Evolutionary conservation across 2,888 invertebrate genomes (phyloP).

Genomic region (Monoplex corrugatus): DNA sequence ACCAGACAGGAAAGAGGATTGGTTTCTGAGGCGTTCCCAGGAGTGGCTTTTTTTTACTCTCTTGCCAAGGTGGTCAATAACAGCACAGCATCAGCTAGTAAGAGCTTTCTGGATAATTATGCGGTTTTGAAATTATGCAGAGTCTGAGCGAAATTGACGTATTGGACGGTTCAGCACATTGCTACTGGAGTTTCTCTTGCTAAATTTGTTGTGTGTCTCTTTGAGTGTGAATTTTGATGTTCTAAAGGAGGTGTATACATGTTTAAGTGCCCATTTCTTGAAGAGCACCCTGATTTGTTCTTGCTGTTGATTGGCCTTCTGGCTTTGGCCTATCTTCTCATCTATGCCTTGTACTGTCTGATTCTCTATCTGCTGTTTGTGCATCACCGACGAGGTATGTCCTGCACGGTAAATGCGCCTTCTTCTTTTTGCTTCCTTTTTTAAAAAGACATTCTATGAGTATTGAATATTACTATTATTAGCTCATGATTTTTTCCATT

Average conservation of each 20-base stretch:
- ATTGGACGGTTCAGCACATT: too few species aligned
- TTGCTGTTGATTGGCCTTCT: slow-evolving; percentile 63
- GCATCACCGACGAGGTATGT: slow-evolving; percentile 56
- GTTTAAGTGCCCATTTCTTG: slow-evolving; percentile 76
- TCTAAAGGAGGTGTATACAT: slow-evolving; percentile 50
- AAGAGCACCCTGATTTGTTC: slow-evolving; percentile 74
- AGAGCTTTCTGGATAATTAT: background rate
- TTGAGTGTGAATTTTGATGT: background rate
- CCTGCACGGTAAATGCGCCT: slow-evolving; percentile 19
- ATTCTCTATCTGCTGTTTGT: slow-evolving; percentile 64
- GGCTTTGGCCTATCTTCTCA: slow-evolving; percentile 66
- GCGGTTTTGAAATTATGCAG: background rate
- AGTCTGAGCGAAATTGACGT: background rate
- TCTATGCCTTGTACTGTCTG: slow-evolving; percentile 70
- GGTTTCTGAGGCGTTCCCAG: background rate
- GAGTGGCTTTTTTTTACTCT: background rate
- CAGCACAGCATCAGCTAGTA: background rate
- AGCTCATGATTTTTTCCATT: too few species aligned
- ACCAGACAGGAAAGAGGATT: background rate
- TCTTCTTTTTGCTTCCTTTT: background rate
- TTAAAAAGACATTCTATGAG: background rate
- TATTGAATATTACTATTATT: too few species aligned
- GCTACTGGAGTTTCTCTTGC: background rate
- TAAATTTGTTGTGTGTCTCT: too few species aligned
- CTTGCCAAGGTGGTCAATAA: background rate